Conservation (phyloP, 2,888 invertebrate genomes). For the Erynnis tages region DNA sequence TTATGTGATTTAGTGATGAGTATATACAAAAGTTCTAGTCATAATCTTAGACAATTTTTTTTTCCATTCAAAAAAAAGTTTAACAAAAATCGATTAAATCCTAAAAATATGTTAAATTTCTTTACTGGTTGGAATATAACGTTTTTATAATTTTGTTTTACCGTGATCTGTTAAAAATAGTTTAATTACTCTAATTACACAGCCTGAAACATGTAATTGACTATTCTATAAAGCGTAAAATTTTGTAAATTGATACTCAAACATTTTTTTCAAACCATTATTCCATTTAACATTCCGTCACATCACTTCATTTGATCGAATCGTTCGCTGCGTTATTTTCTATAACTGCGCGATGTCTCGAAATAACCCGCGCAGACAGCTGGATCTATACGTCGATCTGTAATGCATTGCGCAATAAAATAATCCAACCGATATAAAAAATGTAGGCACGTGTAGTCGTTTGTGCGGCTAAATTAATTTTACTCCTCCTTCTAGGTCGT, state of each 20-base stretch:
- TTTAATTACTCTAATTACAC: too few relatives aligned
- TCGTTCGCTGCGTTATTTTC: slow-evolving; percentile 21
- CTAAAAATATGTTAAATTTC: too few relatives aligned
- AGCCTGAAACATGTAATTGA: too few relatives aligned
- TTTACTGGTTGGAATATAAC: too few relatives aligned
- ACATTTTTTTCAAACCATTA: slow-evolving; percentile 8
- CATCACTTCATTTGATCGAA: slow-evolving; percentile 26
- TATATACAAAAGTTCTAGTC: too few relatives aligned
- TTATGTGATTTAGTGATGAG: too few relatives aligned
- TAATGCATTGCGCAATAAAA: slow-evolving; percentile 25
- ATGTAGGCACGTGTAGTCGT: slow-evolving; percentile 7
- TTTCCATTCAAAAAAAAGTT: too few relatives aligned
- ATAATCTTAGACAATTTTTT: too few relatives aligned
- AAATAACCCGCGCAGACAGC: slow-evolving; percentile 27
- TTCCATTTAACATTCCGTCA: slow-evolving; percentile 16
- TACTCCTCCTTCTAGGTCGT: slow-evolving; percentile 3
- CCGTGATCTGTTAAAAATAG: too few relatives aligned
- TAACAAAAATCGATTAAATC: too few relatives aligned
- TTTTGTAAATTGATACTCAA: not conserved
- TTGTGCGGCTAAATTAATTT: slow-evolving; percentile 18
- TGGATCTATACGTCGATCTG: slow-evolving; percentile 28
- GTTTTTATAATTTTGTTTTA: too few relatives aligned
- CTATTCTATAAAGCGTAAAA: too few relatives aligned
- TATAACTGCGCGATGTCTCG: slow-evolving; percentile 27
- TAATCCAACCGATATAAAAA: slow-evolving; percentile 24